Conservation (phyloP, 1,140 invertebrate species). For the Platyura marginata region DNA sequence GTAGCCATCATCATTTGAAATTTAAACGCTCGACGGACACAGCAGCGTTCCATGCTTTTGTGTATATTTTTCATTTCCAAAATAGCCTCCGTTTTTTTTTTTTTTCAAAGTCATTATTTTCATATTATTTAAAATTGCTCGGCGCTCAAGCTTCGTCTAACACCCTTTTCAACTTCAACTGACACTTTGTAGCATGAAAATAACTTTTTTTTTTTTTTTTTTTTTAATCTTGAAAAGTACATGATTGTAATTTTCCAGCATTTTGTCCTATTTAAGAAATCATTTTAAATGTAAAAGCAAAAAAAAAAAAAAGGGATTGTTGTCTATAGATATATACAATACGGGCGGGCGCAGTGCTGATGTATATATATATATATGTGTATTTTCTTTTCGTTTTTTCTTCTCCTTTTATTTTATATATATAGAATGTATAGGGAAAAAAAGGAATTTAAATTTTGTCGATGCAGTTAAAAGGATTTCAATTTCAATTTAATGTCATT, state of each 20-base stretch:
- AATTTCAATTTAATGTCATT: neutral
- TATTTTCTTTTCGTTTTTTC: neutral
- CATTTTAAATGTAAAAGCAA: neutral
- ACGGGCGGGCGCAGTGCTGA: neutral
- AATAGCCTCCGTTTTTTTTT: too few relatives aligned
- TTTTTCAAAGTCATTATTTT: too few relatives aligned
- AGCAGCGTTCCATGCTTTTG: too few relatives aligned
- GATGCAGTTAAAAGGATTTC: neutral
- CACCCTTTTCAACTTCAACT: neutral
- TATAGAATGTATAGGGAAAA: neutral
- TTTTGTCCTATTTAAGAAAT: constrained; percentile 1
- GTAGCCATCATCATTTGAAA: too few relatives aligned
- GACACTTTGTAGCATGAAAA: constrained; percentile 1
- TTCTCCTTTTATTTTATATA: neutral
- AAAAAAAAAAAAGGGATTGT: neutral
- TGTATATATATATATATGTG: neutral
- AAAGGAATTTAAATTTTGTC: neutral
- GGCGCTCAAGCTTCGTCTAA: too few relatives aligned
- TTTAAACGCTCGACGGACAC: too few relatives aligned
- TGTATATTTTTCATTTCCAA: too few relatives aligned
- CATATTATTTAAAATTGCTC: too few relatives aligned
- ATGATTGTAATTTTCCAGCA: constrained; percentile 2
- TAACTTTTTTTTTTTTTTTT: neutral
- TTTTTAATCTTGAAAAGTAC: constrained; percentile 1
- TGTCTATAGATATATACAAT: neutral